phyloP scores from a whole-genome alignment of 2,797 vertebrate genomes.

The Paedocypris micromegethes region DNA sequence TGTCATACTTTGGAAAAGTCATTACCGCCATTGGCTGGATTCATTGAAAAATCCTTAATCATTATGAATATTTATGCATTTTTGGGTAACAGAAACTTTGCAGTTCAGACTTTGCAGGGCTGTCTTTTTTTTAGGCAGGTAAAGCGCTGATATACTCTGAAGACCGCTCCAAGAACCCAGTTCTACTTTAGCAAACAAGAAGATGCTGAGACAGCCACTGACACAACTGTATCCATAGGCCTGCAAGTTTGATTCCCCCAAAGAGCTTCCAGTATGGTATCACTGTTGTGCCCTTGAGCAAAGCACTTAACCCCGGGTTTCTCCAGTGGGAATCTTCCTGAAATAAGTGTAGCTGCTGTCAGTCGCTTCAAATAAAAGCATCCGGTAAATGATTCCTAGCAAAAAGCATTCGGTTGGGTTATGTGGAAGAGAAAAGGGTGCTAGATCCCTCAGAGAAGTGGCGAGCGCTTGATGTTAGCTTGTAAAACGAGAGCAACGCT shows the following conservation, averaged over 20 bases:
- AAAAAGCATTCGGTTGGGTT: neutral
- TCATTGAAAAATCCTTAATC: too few relatives aligned
- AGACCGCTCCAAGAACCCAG: too few relatives aligned
- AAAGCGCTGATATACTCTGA: too few relatives aligned
- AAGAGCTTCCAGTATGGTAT: conserved; percentile 13
- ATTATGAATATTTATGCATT: too few relatives aligned
- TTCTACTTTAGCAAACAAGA: neutral
- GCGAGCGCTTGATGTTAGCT: neutral
- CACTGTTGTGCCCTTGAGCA: conserved; percentile 16
- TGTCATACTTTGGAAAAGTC: too few relatives aligned
- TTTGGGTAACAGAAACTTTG: too few relatives aligned
- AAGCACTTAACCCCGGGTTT: conserved; percentile 7
- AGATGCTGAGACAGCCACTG: conserved; percentile 10
- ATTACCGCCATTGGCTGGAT: too few relatives aligned
- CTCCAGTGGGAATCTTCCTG: neutral
- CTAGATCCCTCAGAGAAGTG: neutral
- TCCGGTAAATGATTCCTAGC: neutral
- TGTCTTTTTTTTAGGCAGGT: too few relatives aligned
- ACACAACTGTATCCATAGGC: conserved; percentile 3
- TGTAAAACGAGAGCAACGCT: conserved; percentile 25
- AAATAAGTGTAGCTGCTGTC: neutral
- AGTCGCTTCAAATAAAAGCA: neutral
- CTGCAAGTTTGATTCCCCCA: conserved; percentile 7
- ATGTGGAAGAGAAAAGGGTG: neutral
- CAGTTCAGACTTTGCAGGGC: too few relatives aligned